Base-by-base conservation (phyloP, 2,888 invertebrate genomes). In the Lithophane ornitopus region DNA sequence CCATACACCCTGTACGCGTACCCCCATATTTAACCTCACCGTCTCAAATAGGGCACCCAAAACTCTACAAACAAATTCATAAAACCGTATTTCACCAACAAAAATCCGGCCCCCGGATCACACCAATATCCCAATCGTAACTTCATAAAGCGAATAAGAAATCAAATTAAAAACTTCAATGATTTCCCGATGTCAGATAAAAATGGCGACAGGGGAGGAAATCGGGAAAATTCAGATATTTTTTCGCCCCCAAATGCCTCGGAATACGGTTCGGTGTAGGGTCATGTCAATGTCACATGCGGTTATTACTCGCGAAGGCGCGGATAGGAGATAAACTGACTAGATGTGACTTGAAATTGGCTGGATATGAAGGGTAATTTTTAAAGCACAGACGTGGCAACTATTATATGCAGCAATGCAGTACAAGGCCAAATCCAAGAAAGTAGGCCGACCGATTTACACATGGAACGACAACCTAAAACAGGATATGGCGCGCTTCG, bases 251-350 rank as follows among this genome's bases (percentile, higher is more conserved):
- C 68, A 66, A 82, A 84, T 82, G 81, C 84, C 80, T 81, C 81
- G 74, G 80, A 80, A 81, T 87, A 87, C 77, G 71, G 78, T 74
- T 66, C 78, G 76, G 83, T 77, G 65, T 79, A 78, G 89, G 91
- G 92, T 89, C 91, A 88, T 86, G 92, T 94, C 94, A 93, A 86
- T 90, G 94, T 94, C 94, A 93, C 85, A 90, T 90, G 86, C 78
- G 78, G 89, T 91, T 93, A 94, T 94, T 92, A 91, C 89, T 87
- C 79, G 76, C 41, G 26, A 56, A 76, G 62, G 39, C 58, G 70
- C 54, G 39, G 9, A 28, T 41, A 3, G 19, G 76, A 86, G 44
- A 34, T 86, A 67, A 28, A 63, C 54, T n/a, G 8, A 70, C 93
- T 93, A 67, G 94, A 94, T 91, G 84, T 77, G 91, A 11, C 88